Percentiles rank a stretch among this genome's conserved stretches.
Evolutionary conservation across 2,888 invertebrate species (phyloP).

Genomic region (Nomada lathburiana): DNA sequence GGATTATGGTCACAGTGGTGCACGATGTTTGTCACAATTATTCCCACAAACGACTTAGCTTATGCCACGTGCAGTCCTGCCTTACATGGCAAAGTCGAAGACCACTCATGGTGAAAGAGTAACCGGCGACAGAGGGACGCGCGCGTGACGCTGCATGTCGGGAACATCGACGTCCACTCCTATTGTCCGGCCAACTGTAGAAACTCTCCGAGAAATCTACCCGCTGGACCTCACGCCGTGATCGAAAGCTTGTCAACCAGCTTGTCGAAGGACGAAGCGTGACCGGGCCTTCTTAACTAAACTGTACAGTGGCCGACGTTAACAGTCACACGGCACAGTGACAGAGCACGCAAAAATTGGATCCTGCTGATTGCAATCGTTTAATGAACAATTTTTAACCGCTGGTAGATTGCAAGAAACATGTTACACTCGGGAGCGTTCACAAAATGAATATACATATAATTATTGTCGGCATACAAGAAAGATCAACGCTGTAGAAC

Average conservation of each 20-base stretch:
- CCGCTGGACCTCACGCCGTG: conserved; percentile 78
- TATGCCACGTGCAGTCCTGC: conserved; percentile 27
- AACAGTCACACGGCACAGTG: not conserved
- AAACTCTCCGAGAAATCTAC: conserved; percentile 75
- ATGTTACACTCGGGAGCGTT: no score
- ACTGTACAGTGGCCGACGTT: conserved; percentile 26
- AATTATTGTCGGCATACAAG: no score
- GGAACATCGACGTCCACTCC: conserved; percentile 67
- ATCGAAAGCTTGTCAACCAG: conserved; percentile 77
- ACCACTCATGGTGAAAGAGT: conserved; percentile 74
- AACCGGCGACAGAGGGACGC: conserved; percentile 76
- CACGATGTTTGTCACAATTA: conserved; percentile 57
- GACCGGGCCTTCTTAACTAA: conserved; percentile 30
- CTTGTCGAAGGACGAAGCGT: conserved; percentile 58
- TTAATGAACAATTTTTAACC: no score
- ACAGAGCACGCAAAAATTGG: no score
- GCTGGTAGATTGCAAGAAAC: no score
- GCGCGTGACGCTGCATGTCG: conserved; percentile 78
- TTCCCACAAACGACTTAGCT: conserved; percentile 22
- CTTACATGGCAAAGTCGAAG: conserved; percentile 64
- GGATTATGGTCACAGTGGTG: no score
- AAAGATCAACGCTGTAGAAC: no score
- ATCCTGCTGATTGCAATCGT: no score
- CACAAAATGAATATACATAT: no score
- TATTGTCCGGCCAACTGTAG: conserved; percentile 74